Percentiles rank a stretch among this genome's conserved stretches.
These are phyloP conservation scores for Margaritifera margaritifera DNA, from an alignment of 2,888 invertebrate genomes.

Conservation along the genomic window DNA sequence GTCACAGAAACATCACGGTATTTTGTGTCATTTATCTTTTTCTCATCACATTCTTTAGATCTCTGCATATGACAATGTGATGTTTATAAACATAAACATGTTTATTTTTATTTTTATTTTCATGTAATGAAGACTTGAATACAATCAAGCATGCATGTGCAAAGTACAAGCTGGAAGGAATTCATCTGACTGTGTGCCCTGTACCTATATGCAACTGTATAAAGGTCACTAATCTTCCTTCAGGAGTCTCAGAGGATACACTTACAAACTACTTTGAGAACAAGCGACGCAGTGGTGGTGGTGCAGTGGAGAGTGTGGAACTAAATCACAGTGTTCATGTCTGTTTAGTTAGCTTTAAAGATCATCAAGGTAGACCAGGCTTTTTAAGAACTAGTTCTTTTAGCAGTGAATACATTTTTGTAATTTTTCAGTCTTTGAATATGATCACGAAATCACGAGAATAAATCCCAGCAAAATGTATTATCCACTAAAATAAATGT, in stretches of 20 bases:
- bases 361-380: no score
- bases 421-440: no score
- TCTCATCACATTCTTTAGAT: no score
- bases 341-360: no score
- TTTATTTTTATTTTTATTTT: not conserved
- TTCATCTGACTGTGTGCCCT: constrained; percentile 18
- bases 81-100: not conserved
- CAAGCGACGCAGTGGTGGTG: constrained; percentile 27
- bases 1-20: no score
- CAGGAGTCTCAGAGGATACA: constrained; percentile 17
- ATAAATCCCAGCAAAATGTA: no score
- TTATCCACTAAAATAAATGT: no score
- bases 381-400: no score
- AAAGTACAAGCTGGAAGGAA: constrained; percentile 18
- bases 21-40: no score
- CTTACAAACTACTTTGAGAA: constrained; percentile 38
- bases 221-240: constrained; percentile 18
- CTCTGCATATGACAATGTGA: no score
- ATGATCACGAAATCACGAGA: no score
- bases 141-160: constrained; percentile 15
- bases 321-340: not conserved
- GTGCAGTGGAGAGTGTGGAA: constrained; percentile 19
- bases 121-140: constrained; percentile 19
- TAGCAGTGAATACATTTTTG: no score
- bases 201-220: constrained; percentile 26